Percentiles rank a stretch among this genome's conserved stretches.
These are phyloP conservation scores for Centruroides sculpturatus DNA, from an alignment of 1,140 invertebrate genomes.

Conservation along the genomic window DNA sequence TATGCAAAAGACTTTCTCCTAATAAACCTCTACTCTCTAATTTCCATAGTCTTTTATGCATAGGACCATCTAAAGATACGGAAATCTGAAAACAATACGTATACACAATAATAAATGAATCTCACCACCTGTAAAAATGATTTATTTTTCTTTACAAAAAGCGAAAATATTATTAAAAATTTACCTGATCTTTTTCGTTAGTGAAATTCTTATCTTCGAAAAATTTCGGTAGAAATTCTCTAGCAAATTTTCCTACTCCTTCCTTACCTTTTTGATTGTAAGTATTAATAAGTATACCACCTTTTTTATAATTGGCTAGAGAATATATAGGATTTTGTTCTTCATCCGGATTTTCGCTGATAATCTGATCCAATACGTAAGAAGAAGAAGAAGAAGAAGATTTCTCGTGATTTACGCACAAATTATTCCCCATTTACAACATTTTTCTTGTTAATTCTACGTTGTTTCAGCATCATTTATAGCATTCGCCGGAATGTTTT, in stretches of 20 bases:
- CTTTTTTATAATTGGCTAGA: conserved; percentile 74
- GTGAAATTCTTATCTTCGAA: not conserved
- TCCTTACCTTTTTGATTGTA: conserved; percentile 2
- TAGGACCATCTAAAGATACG: not conserved
- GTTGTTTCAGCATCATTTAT: too few relatives aligned
- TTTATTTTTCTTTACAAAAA: too few relatives aligned
- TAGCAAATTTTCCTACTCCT: conserved; percentile 2
- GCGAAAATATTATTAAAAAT: not conserved
- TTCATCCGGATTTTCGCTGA: conserved; percentile 4
- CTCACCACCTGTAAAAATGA: too few relatives aligned
- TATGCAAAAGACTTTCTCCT: conserved; percentile 85
- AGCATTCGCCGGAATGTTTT: too few relatives aligned
- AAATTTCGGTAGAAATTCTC: not conserved
- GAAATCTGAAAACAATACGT: not conserved
- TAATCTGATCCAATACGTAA: conserved; percentile 3
- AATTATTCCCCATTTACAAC: too few relatives aligned
- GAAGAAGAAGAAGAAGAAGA: not conserved
- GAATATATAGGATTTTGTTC: conserved; percentile 51
- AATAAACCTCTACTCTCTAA: conserved; percentile 88
- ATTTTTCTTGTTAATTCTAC: too few relatives aligned
- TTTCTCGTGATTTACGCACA: too few relatives aligned
- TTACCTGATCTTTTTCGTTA: not conserved
- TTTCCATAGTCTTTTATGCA: conserved; percentile 87
- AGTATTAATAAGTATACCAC: conserved; percentile 4
- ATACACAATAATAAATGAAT: not conserved